phyloP scores from a whole-genome alignment of 2,113 vertebrate species.

The pig (Sus scrofa) region DNA sequence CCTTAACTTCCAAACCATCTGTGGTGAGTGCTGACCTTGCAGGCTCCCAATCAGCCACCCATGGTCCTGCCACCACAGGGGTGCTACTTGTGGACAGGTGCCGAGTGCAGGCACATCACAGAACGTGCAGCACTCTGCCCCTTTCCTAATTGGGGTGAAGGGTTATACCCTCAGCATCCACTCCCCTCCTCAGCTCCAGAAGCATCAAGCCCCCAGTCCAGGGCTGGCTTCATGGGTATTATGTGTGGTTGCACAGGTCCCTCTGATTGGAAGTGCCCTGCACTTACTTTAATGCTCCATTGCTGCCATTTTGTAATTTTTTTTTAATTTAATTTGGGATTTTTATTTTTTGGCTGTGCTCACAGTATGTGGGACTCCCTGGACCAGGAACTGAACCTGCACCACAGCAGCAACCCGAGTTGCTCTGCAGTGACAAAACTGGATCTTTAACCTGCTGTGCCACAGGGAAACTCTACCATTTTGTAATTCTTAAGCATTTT shows the following conservation, averaged over 20 bases:
- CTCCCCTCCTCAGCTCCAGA: background rate
- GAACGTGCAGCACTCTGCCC: background rate
- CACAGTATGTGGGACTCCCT: too few species aligned
- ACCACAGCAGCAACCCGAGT: too few species aligned
- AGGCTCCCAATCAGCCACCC: background rate
- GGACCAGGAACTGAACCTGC: too few species aligned
- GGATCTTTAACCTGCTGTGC: too few species aligned
- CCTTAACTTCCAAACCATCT: background rate
- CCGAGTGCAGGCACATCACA: too few species aligned
- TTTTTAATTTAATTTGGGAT: too few species aligned
- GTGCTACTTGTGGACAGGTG: background rate
- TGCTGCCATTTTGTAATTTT: background rate
- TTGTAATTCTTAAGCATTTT: background rate
- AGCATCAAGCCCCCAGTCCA: too few species aligned
- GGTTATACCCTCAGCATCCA: background rate
- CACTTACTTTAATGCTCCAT: background rate
- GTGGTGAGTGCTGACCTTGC: background rate
- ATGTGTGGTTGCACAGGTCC: too few species aligned
- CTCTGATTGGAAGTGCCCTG: background rate
- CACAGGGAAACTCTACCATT: too few species aligned
- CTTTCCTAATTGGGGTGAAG: background rate
- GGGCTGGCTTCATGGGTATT: background rate
- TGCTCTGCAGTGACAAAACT: too few species aligned
- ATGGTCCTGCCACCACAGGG: background rate
- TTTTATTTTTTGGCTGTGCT: too few species aligned